Evolutionary conservation across 2,113 vertebrate genomes (phyloP), one percentile per base, ranked within the genome.

Genomic region (Mixornis gularis): DNA sequence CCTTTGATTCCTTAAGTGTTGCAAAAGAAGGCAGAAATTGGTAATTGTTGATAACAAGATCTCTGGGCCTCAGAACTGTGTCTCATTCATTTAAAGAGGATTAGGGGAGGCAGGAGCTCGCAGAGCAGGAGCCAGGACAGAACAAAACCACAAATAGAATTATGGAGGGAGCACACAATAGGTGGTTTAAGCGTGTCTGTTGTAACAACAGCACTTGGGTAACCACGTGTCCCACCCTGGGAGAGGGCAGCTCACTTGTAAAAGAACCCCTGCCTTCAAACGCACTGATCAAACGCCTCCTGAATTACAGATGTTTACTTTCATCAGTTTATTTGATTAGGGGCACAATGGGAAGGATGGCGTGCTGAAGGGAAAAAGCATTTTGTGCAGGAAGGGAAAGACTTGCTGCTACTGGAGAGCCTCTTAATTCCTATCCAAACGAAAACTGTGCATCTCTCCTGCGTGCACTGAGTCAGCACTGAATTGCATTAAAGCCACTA

Each of bases 91-190:
- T 96, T 96, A 96, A 95, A 95, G 97, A 97, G 97, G 98, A 98
- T 98, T 97, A 95, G 95, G 96, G 94, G 91, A 97, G 95, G 94
- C 96, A 97, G 96, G 97, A 98, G 96, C 97, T 97, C 96, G 96
- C 93, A 97, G 96, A 96, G 56, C 96, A 96, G 96, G 97, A 98
- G 97, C 97, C 80, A 79, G 87, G 72, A 90, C 36, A 93, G 97
- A 97, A 98, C 97, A 97, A 97, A 96, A 96, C 98, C 95, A 96
- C 97, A 98, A 98, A 98, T 97, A 97, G 79, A 93, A 98, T 98
- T 98, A 98, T 97, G 98, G 98, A 97, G 95, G 68, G 97, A 89
- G 85, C 92, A 88, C 97, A 98, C 97, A 98, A 98, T 98, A 83
- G 98, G 92, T 95, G 97, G 96, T 97, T 99, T 98, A 98, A 96